These are phyloP conservation scores for Malachius bipustulatus DNA, from an alignment of 2,888 invertebrate genomes.

Conservation along the genomic window DNA sequence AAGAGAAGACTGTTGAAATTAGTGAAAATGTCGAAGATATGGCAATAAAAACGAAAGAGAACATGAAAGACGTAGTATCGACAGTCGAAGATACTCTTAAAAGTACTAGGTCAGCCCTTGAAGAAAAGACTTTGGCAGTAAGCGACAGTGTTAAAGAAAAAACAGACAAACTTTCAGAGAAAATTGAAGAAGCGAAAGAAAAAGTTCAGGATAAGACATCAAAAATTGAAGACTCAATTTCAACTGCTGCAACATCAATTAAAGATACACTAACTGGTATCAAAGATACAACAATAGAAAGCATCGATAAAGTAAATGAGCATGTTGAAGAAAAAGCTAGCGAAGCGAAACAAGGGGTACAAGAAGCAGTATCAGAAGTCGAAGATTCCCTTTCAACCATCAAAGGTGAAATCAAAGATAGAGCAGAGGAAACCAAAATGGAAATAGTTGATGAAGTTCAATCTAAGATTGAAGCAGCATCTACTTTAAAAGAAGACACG, in stretches of 20 bases:
- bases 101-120: not conserved
- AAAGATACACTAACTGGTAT: not conserved
- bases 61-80: slow-evolving; percentile 7
- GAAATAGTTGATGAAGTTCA: not conserved
- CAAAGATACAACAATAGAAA: too few species aligned
- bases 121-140: not conserved
- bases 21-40: slow-evolving; percentile 1
- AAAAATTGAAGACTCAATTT: slow-evolving; percentile 12
- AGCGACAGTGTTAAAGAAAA: slow-evolving; percentile 4
- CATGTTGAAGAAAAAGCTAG: not conserved
- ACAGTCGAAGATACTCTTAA: slow-evolving; percentile 9
- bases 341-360: slow-evolving; percentile 6
- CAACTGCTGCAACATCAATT: slow-evolving; percentile 20
- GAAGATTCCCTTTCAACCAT: too few species aligned
- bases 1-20: not conserved
- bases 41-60: slow-evolving; percentile 8
- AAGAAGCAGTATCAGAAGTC: too few species aligned
- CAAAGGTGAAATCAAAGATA: too few species aligned
- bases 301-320: slow-evolving; percentile 7
- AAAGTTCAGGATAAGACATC: slow-evolving; percentile 2
- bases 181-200: not conserved
- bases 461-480: not conserved
- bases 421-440: too few species aligned
- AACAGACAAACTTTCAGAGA: not conserved
- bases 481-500: not conserved